A percentile compares a stretch with the other conserved stretches of the same genome.
phyloP scores from a whole-genome alignment of 2,113 vertebrate genomes.

The Arizona elegans region DNA sequence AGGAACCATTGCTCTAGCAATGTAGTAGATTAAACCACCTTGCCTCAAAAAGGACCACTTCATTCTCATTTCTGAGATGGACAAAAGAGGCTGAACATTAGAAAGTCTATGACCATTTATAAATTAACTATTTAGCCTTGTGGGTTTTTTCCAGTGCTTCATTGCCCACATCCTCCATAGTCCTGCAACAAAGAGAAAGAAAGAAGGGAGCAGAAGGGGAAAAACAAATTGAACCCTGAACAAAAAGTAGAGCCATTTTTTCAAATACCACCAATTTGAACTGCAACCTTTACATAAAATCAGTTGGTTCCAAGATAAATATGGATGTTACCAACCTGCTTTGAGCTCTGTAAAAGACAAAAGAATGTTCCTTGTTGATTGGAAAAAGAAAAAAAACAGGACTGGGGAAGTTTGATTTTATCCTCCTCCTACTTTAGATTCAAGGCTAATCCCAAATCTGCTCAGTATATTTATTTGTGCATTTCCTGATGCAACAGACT shows the following conservation, averaged over 20 bases:
- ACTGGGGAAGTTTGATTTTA: neutral
- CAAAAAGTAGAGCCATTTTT: neutral
- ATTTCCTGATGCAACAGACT: neutral
- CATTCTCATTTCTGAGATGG: constrained; percentile 13
- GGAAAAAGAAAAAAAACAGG: neutral
- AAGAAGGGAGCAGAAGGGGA: neutral
- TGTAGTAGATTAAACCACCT: neutral
- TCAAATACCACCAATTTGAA: constrained; percentile 19
- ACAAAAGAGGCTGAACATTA: neutral
- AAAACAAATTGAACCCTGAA: neutral
- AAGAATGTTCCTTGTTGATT: neutral
- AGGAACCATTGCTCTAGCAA: neutral
- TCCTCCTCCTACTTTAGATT: neutral
- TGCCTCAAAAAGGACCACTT: neutral
- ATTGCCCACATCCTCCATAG: constrained; percentile 1
- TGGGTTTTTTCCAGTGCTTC: neutral
- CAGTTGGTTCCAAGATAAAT: constrained; percentile 24
- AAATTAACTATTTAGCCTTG: constrained; percentile 28
- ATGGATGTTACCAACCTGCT: constrained; percentile 6
- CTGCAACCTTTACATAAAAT: neutral
- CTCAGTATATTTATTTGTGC: neutral
- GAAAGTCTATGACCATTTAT: neutral
- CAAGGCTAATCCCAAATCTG: neutral
- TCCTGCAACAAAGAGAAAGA: constrained; percentile 1
- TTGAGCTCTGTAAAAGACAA: constrained; percentile 22